A percentile compares a stretch with the other conserved stretches of the same genome.
Conservation (phyloP, 2,888 invertebrate genomes). For the Metallyticus violacea region DNA sequence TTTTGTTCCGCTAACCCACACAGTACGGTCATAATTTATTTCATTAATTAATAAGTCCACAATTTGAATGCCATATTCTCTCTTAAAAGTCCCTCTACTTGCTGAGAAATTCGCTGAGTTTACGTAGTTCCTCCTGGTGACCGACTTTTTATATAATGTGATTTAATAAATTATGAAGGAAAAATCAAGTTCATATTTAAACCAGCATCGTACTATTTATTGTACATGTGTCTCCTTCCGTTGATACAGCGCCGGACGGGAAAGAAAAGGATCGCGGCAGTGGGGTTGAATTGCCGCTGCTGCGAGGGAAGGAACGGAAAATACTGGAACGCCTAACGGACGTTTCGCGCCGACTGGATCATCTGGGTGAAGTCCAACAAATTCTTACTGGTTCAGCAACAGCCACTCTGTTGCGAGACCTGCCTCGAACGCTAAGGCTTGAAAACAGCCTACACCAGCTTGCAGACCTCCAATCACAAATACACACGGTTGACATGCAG, state of each 20-base stretch:
- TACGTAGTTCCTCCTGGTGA: background rate
- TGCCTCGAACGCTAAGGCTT: slow-evolving; percentile 53
- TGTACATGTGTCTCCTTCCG: slow-evolving; percentile 20
- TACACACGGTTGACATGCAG: slow-evolving; percentile 54
- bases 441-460: slow-evolving; percentile 62
- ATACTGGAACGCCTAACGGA: slow-evolving; percentile 53
- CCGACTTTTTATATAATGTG: background rate
- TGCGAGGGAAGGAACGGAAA: slow-evolving; percentile 59
- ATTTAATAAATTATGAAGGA: too few relatives aligned
- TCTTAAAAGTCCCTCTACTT: too few relatives aligned
- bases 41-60: too few relatives aligned
- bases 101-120: too few relatives aligned
- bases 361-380: slow-evolving; percentile 38
- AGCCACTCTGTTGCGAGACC: slow-evolving; percentile 40
- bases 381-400: background rate
- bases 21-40: too few relatives aligned
- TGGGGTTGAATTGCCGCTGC: slow-evolving; percentile 58
- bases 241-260: slow-evolving; percentile 43
- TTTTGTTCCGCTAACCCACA: too few relatives aligned
- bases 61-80: too few relatives aligned
- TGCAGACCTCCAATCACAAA: slow-evolving; percentile 56
- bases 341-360: slow-evolving; percentile 39
- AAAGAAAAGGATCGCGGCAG: slow-evolving; percentile 51
- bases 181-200: background rate
- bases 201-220: too few relatives aligned